These are phyloP conservation scores for Somateria mollissima DNA, from an alignment of 2,797 vertebrate genomes.

Conservation along the genomic window DNA sequence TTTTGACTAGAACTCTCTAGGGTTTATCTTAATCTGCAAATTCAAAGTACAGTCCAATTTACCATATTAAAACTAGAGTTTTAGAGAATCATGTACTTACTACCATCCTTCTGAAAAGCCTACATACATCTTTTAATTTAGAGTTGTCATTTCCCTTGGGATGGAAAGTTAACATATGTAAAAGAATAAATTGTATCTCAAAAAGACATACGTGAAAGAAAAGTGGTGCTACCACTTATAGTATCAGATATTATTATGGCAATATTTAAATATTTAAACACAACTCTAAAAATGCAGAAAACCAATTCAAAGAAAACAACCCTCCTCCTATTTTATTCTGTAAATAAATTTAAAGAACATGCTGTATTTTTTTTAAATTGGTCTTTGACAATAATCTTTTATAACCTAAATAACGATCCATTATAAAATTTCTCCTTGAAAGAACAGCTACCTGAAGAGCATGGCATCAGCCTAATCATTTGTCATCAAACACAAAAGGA, in stretches of 20 bases:
- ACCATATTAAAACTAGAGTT: background rate
- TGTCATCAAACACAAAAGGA: background rate
- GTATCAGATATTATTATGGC: background rate
- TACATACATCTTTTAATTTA: background rate
- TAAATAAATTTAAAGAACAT: background rate
- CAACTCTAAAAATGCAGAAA: background rate
- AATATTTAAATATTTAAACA: background rate
- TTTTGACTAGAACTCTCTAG: background rate
- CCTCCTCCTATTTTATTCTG: background rate
- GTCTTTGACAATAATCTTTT: background rate
- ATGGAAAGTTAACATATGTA: background rate
- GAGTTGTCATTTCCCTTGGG: background rate
- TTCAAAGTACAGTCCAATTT: background rate
- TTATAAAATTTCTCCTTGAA: background rate
- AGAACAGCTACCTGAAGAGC: background rate
- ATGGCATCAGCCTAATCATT: background rate
- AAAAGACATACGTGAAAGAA: background rate
- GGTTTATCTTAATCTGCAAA: background rate
- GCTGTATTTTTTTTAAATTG: background rate
- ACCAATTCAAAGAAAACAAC: background rate
- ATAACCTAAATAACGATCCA: background rate
- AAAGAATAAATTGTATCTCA: background rate
- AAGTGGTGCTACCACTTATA: background rate
- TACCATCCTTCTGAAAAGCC: background rate
- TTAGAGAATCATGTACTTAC: background rate